Conservation (phyloP, 1,140 invertebrate genomes). For the Meloidogyne hapla region DNA sequence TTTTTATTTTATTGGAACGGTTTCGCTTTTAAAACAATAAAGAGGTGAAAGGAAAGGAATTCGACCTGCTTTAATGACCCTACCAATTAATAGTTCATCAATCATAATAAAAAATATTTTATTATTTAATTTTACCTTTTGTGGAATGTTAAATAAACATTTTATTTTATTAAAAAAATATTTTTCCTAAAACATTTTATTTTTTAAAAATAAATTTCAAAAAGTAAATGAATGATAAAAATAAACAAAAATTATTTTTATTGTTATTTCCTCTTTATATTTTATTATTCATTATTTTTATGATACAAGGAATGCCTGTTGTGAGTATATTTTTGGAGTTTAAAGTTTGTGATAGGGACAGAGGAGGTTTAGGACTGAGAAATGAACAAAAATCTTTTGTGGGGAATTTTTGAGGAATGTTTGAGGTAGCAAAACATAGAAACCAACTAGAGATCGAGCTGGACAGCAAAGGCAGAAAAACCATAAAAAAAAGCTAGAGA, state of each 20-base stretch:
- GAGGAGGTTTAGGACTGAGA: too few relatives aligned
- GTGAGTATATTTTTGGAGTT: neutral
- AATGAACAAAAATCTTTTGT: too few relatives aligned
- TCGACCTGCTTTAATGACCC: neutral
- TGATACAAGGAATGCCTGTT: neutral
- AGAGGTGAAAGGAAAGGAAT: neutral
- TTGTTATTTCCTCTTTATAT: neutral
- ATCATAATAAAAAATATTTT: neutral
- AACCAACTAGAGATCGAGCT: too few relatives aligned
- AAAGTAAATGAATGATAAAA: neutral
- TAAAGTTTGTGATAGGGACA: neutral
- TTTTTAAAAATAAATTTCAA: neutral
- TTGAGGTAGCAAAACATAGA: too few relatives aligned
- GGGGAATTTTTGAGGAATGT: too few relatives aligned
- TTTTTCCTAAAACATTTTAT: too few relatives aligned
- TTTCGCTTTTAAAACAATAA: slow-evolving; percentile 1
- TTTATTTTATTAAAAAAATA: too few relatives aligned
- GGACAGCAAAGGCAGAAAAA: too few relatives aligned
- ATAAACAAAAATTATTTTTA: neutral
- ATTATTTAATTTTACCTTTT: too few relatives aligned
- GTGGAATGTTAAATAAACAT: too few relatives aligned
- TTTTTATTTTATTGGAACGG: neutral
- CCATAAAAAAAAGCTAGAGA: too few relatives aligned
- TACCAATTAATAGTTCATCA: neutral
- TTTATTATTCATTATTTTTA: neutral